Evolutionary conservation across 2,888 invertebrate species (phyloP), one percentile per base, ranked within the genome.

Genomic region (Tortrix viridana): DNA sequence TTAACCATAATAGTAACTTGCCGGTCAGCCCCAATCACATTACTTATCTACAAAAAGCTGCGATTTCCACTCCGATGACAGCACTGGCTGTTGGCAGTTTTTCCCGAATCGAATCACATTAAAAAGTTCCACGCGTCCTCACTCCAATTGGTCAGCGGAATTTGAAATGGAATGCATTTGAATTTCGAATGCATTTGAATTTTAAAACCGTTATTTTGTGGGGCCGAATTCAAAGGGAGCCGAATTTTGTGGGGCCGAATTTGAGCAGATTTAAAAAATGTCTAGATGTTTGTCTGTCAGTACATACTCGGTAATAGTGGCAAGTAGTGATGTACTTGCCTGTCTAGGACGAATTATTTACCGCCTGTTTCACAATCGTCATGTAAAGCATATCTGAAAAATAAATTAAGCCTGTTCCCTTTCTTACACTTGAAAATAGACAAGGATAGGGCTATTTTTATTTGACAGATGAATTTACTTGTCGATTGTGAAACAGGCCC

Each of bases 61-160:
- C 49, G 18, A 19, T 53, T 41, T 53, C 41, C 38, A 12, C 37
- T 2, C 20, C 19, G 22, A 9, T 12, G n/a, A 22, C 22, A 7
- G 22, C 37, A 12, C 37, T 20, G 49, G 18, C 32, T 12, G 26
- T 19, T 49, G 53, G 53, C 41, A 38, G 38, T 41, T 22, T 53
- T 53, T 41, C 41, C 22, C 22, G 22, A 37, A 53, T 53, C 53
- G 53, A 53, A 53, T 53, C 53, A 53, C 53, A 53, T 53, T 41
- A 53, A 22, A 53, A 41, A 38, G 53, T 53, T 41, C 53, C 16
- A 9, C 41, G 38, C 53, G 53, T 53, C 41, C 53, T n/a, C 22
- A n/a, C 41, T n/a, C 52, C 5, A 41, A 12, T 41, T 53, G 53
- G 53, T 41, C 53, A 41, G 53, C 38, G 22, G 41, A n/a, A 53